Conservation (phyloP, 2,888 invertebrate species). For the Caenorhabditis sp. region DNA sequence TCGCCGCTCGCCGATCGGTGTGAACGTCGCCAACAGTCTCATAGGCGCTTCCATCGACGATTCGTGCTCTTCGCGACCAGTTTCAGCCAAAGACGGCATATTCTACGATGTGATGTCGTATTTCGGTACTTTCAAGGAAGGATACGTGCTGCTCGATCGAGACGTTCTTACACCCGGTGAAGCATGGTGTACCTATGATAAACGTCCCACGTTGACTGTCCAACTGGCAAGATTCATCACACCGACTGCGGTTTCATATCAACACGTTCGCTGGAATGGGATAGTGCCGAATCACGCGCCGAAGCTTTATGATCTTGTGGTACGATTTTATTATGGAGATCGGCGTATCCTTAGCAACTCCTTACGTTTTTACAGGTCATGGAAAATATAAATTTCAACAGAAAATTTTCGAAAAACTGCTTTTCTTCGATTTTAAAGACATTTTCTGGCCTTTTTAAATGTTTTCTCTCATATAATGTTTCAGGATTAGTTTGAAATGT, state of each 20-base stretch:
- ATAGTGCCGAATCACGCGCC: conserved; percentile 33
- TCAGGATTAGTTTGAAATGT: too few species aligned
- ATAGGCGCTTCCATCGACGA: conserved; percentile 61
- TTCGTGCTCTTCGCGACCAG: conserved; percentile 51
- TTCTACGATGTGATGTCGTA: conserved; percentile 59
- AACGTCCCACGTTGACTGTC: conserved; percentile 42
- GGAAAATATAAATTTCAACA: too few species aligned
- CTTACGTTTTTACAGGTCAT: too few species aligned
- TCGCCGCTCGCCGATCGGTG: conserved; percentile 23
- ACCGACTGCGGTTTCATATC: conserved; percentile 28
- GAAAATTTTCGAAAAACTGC: too few species aligned
- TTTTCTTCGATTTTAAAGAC: too few species aligned
- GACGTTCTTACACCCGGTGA: conserved; percentile 60
- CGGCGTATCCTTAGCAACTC: too few species aligned
- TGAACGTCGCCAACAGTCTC: conserved; percentile 63
- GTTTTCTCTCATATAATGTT: too few species aligned
- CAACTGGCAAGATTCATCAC: conserved; percentile 24
- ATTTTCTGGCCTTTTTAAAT: too few species aligned
- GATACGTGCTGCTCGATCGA: conserved; percentile 60
- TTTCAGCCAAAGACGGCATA: conserved; percentile 54
- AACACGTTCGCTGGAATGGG: conserved; percentile 30
- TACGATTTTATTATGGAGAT: too few species aligned
- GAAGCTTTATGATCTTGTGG: conserved; percentile 34
- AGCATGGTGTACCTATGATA: conserved; percentile 60
- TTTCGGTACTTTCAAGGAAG: conserved; percentile 55